Base-by-base conservation (phyloP, 1,140 invertebrate species). In the Leptinotarsa texana region DNA sequence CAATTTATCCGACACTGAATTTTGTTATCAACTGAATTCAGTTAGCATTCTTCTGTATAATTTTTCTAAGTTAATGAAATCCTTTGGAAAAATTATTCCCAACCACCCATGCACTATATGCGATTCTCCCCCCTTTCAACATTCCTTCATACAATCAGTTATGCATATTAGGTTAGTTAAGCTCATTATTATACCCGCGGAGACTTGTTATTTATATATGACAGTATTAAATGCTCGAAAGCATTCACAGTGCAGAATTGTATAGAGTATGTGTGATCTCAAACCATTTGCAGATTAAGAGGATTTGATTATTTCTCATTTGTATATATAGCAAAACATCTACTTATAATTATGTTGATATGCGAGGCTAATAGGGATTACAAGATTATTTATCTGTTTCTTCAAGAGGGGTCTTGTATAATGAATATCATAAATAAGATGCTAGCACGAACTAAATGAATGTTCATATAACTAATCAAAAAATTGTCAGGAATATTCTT, bases 121-220 rank as follows among this genome's bases (percentile, higher is more conserved):
- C 51, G 51, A 57, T 57, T 18, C 65, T 27, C 27, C 65, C 24
- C 42, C 1, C 65, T 42, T 42, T 17, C 68, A 71, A 74, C 78
- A 82, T 82, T 82, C 80, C 77, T 74, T 76, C 76, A 78, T 80
- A 82, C 82, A 83, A 83, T 83, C 82, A 84, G 82, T 84, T 83
- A 83, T 83, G 83, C 81, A 84, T 84, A 84, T 84, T 84, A 84
- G 83, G 83, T 84, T 82, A 78, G 81, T 83, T 84, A 83, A 83
- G 83, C 82, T 84, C 83, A 84, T 84, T 84, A 84, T 82, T 81
- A 82, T 82, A 83, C 81, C 80, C 49, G 80, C 80, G 72, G 80
- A 80, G 80, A 80, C 78, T 82, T 79, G 81, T 82, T 82, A 82
- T 82, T 82, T 82, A 83, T 83, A 82, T 76, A 78, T 77, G 81